Base-by-base conservation (phyloP, 2,797 vertebrate species). In the Pangasius krempfi region DNA sequence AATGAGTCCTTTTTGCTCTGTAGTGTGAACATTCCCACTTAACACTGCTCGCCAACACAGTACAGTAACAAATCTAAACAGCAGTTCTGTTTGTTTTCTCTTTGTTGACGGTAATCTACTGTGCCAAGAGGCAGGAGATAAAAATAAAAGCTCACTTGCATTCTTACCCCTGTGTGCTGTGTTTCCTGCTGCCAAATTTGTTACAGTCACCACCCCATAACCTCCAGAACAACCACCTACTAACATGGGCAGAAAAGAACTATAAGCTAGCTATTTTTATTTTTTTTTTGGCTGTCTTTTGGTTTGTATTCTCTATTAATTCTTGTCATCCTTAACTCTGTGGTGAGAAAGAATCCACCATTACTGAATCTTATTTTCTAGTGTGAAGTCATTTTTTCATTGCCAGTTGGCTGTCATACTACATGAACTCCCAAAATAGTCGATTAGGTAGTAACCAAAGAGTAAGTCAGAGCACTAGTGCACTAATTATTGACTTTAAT, bases 401-500 rank as follows among this genome's bases (percentile, higher is more conserved):
- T 27, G 25, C 5, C 0, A 14, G 30, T 66, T 20, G 40, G 27
- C 27, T 66, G 62, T 52, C 12, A 25, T 33, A 20, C 9, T 52
- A 54, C 44, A 25, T 54, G 64, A 54, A 16, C 30, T 68, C n/a
- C 18, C 12, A 54, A 66, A 52, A 54, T 85, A 37, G 30, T 37
- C 1, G 5, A 30, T 70, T 54, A 18, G 14, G 58, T 47, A 47
- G 13, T n/a, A 62, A 27, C 5, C 30, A 79, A 79, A 30, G 30
- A 80, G 58, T 44, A 82, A 60, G 22, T 62, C 20, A 64, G 60
- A n/a, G 37, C 60, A 64, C 58, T 83, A 70, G 60, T 54, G 64
- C 18, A 93, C 86, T 90, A 93, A 92, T 89, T 88, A 75, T 89
- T 91, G 91, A 93, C 87, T 94, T 93, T 93, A 84, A 70, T 54